These are phyloP conservation scores for Taenioides sp. DNA, from an alignment of 2,797 vertebrate genomes.

Conservation along the genomic window DNA sequence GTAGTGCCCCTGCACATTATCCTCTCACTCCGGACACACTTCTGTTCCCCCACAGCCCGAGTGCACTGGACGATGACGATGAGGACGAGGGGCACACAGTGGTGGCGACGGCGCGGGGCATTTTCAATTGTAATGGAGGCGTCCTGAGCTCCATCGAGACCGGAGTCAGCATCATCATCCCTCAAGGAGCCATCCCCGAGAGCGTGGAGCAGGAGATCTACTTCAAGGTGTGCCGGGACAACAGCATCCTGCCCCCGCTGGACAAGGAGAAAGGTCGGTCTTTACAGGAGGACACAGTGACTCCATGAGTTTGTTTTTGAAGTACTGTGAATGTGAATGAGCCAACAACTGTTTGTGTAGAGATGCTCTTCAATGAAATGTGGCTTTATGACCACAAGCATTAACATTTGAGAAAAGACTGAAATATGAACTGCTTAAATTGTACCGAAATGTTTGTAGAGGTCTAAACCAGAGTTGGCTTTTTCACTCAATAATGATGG, in stretches of 20 bases:
- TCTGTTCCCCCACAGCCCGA: conserved; percentile 78
- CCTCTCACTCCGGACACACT: conserved; percentile 49
- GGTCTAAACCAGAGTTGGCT: no score
- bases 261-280: conserved; percentile 98
- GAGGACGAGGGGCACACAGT: conserved; percentile 98
- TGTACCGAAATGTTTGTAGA: no score
- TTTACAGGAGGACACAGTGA: background rate
- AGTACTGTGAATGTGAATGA: background rate
- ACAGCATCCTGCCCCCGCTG: conserved; percentile 96
- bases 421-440: no score
- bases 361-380: no score
- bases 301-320: background rate
- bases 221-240: conserved; percentile 99
- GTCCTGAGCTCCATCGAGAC: conserved; percentile 98
- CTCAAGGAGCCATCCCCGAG: conserved; percentile 96
- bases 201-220: conserved; percentile 98
- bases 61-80: conserved; percentile 92
- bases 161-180: conserved; percentile 98
- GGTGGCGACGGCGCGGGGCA: conserved; percentile 93
- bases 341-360: background rate
- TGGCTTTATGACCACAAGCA: no score
- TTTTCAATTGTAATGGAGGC: conserved; percentile 97
- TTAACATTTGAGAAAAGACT: no score
- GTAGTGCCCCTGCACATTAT: background rate
- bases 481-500: background rate